Evolutionary conservation across 2,113 vertebrate genomes (phyloP).

Genomic region (Elaphurus davidianus): DNA sequence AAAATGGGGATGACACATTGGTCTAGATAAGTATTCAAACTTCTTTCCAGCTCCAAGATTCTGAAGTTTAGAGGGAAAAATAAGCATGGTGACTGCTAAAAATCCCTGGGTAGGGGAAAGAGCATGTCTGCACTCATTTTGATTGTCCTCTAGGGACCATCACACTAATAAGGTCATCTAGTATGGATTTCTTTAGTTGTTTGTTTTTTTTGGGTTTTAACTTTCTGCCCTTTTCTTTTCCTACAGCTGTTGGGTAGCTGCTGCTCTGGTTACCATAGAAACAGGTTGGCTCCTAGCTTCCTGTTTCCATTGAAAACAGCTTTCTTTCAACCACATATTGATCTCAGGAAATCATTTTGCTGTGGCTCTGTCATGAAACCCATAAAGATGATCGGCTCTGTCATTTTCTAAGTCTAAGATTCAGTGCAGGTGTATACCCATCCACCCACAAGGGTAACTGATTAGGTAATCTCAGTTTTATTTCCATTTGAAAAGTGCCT

Average conservation of each 20-base stretch:
- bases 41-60: slow-evolving; percentile 7
- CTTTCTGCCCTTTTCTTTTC: slow-evolving; percentile 75
- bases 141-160: slow-evolving; percentile 44
- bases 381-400: slow-evolving; percentile 71
- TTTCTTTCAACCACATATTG: slow-evolving; percentile 85
- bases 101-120: background rate
- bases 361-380: slow-evolving; percentile 76
- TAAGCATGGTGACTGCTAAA: slow-evolving; percentile 24
- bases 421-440: background rate
- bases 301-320: slow-evolving; percentile 91
- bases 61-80: slow-evolving; percentile 16
- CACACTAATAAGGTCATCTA: slow-evolving; percentile 63
- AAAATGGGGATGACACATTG: background rate
- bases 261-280: slow-evolving; percentile 95
- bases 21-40: background rate
- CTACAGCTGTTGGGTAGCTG: slow-evolving; percentile 85
- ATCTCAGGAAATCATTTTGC: slow-evolving; percentile 81
- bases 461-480: slow-evolving; percentile 47
- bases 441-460: slow-evolving; percentile 39
- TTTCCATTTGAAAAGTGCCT: slow-evolving; percentile 67
- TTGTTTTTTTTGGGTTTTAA: slow-evolving; percentile 65
- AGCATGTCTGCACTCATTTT: background rate
- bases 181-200: slow-evolving; percentile 37
- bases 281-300: slow-evolving; percentile 90
- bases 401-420: slow-evolving; percentile 71